Evolutionary conservation across 2,113 vertebrate species (phyloP), one percentile per base, ranked within the genome.

Genomic region (Apteryx owenii): DNA sequence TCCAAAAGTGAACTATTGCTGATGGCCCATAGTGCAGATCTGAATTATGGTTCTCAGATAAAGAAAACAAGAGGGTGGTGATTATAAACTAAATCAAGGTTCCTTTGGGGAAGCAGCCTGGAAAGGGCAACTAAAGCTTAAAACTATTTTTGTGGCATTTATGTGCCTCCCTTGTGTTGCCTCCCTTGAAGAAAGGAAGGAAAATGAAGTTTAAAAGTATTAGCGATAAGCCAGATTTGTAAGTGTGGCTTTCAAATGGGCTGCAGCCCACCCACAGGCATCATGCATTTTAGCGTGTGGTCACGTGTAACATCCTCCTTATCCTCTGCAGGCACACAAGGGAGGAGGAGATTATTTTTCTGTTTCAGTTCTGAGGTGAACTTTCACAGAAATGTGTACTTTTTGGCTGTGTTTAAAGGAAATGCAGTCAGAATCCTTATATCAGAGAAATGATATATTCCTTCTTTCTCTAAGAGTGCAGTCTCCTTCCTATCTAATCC

Each of bases 401-500:
- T 91, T 95, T 80, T 62, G 40, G 48, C 56, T 91, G 62, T 33
- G n/a, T 87, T 85, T 85, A 82, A 91, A 87, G n/a, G 21, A 84
- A 93, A 81, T 12, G 4, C 31, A 95, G 13, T 23, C 70, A 89
- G 29, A 85, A 91, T 61, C 33, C 70, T 79, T 21, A 23, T 48
- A 65, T 12, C n/a, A 58, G 13, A 53, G 61, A 87, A 87, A 89
- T 23, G n/a, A 92, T 36, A 72, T 36, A 68, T 7, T 86, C 4
- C 23, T 81, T 81, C 65, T 81, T 53, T 51, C 16, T 31, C 28
- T 48, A 38, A 72, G 65, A 86, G 19, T 36, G 61, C 42, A 82
- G 33, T 56, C 62, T 80, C 58, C 12, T 93, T 36, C 44, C 26
- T 18, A 48, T 36, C 42, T 70, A 90, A 85, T 82, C 73, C 56